phyloP scores from a whole-genome alignment of 2,888 invertebrate species.

The Junonia oenone region DNA sequence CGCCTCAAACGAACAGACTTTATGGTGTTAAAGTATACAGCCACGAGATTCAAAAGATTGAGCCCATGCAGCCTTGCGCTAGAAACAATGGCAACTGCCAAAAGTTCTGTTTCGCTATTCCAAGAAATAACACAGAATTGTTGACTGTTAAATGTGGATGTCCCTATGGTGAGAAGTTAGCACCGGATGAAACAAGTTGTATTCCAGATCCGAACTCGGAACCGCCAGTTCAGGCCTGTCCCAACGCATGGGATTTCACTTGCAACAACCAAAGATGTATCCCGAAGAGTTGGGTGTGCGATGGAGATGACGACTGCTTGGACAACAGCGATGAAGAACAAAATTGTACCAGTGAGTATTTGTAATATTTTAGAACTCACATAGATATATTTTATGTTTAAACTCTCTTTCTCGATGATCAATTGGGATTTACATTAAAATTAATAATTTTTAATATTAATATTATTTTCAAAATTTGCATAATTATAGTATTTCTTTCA shows the following conservation, averaged over 20 bases:
- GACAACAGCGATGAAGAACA: constrained; percentile 97
- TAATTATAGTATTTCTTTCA: no score
- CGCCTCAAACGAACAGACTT: constrained; percentile 92
- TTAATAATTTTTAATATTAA: no score
- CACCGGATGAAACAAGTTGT: constrained; percentile 85
- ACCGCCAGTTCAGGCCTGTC: constrained; percentile 92
- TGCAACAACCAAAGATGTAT: constrained; percentile 95
- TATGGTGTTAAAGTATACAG: constrained; percentile 96
- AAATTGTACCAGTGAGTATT: constrained; percentile 89
- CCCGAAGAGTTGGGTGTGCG: constrained; percentile 96
- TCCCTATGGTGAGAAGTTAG: constrained; percentile 93
- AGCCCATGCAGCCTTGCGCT: constrained; percentile 88
- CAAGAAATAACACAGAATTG: constrained; percentile 77
- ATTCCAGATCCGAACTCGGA: constrained; percentile 90
- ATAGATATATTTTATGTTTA: not conserved
- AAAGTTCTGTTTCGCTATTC: constrained; percentile 96
- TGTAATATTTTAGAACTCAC: not conserved
- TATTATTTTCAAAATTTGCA: no score
- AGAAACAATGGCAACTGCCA: constrained; percentile 93
- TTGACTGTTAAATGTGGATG: constrained; percentile 90
- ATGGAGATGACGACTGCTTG: constrained; percentile 96
- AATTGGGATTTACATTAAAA: no score
- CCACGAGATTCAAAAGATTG: constrained; percentile 84
- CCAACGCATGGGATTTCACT: constrained; percentile 95
- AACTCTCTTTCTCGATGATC: no score